Evolutionary conservation across 2,113 vertebrate genomes (phyloP), one percentile per base, ranked within the genome.

Genomic region (Tautogolabrus adspersus): DNA sequence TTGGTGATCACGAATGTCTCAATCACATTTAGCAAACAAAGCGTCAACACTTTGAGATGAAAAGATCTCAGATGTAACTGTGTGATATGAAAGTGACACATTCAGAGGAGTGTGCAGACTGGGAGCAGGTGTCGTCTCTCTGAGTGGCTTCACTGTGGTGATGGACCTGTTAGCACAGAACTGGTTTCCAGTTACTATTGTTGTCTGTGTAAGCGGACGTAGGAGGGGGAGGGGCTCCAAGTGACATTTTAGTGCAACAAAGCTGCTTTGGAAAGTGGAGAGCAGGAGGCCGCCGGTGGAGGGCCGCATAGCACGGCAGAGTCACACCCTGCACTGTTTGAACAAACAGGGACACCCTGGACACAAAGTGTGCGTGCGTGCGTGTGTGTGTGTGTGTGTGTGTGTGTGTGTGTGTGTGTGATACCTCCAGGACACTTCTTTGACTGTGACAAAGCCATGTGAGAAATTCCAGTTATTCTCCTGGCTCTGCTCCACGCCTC

Each of bases 211-310:
- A 76, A 90, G 89, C 75, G 79, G 72, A 26, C 34, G 82, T 86
- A 85, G 90, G 88, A 85, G 90, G 77, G 63, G 90, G 88, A 85
- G 90, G 77, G 63, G 87, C 87, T 81, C 65, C 44, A n/a, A 71
- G 42, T 75, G 81, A 90, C 91, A 87, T 87, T 86, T 89, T 81
- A 75, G 37, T 72, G 79, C 88, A 90, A 89, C 87, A 91, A 90
- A 89, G 88, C 87, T 78, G 84, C 73, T 81, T 75, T 87, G 79
- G 75, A 87, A 81, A 89, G 72, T 34, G 38, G 72, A 84, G 72
- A 72, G 72, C 55, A 55, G 65, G 76, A 69, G 86, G 80, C 79
- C 74, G 55, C 75, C 42, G 52, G 70, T 61, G 55, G 52, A 84
- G 75, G 69, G 81, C 38, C 23, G 47, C 82, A 83, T 75, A 79